A percentile compares a stretch with the other conserved stretches of the same genome.
Conservation (phyloP, 2,113 vertebrate species). For the Stomatorhinus ivindoensis region DNA sequence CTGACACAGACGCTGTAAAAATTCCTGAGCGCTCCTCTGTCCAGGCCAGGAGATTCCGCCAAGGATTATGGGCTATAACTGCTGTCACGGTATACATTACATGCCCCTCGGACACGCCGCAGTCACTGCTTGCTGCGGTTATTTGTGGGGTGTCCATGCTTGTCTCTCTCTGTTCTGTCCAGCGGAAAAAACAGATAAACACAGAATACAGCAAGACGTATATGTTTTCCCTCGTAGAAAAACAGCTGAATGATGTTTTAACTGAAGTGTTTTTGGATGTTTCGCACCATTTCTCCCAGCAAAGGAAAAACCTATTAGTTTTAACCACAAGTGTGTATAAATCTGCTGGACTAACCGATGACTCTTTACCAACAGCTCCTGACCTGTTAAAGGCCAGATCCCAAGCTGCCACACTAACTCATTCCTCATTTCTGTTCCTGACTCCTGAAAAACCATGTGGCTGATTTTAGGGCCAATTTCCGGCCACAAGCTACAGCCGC, state of each 20-base stretch:
- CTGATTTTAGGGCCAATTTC: neutral
- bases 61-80: neutral
- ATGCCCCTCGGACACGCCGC: neutral
- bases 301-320: neutral
- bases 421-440: neutral
- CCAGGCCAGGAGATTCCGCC: neutral
- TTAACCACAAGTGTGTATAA: neutral
- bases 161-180: neutral
- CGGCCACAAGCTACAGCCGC: neutral
- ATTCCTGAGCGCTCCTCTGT: neutral
- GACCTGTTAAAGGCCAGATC: neutral
- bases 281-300: neutral
- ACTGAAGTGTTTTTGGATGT: conserved; percentile 19
- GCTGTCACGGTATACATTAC: neutral
- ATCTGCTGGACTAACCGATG: neutral
- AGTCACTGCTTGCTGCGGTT: neutral
- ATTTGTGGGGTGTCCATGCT: neutral
- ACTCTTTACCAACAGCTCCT: neutral
- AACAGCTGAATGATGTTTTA: neutral
- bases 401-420: neutral
- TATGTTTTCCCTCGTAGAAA: conserved; percentile 17
- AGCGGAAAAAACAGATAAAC: neutral
- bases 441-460: neutral
- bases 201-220: neutral
- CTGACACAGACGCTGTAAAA: conserved; percentile 23